Evolutionary conservation across 2,113 vertebrate genomes (phyloP), one percentile per base, ranked within the genome.

Genomic region (Indicator indicator): DNA sequence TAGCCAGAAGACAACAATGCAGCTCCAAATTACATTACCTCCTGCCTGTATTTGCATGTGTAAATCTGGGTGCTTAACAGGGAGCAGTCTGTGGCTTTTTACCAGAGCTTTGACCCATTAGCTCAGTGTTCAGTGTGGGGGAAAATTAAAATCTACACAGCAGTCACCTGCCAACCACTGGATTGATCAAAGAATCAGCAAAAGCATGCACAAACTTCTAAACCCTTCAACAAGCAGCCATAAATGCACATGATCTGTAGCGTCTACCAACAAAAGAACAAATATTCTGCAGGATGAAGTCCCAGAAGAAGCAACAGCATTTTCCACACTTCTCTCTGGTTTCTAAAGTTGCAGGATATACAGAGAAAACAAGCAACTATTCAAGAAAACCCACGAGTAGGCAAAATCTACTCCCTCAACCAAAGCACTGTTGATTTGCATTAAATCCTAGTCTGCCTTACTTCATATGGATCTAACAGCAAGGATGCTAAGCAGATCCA

Each of bases 21-120:
- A 75, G 73, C 85, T 88, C 60, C 85, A 91, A 95, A 80, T 78
- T 63, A 69, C 75, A 52, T 62, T 76, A 64, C 33, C 91, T 94
- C 86, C 87, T 91, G 91, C 79, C 69, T 88, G 70, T 33, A 91
- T 93, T 16, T 91, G 88, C 71, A 71, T n/a, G 76, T 60, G 76
- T 85, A 90, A 83, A 88, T 84, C 38, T 70, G 76, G 75, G 74
- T 72, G 58, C 68, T 56, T 27, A 58, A 59, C 9, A 90, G 59
- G 67, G 90, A 94, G 80, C 33, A 68, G 38, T 2, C 59, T 27
- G 48, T 71, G 85, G 88, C 64, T 85, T 91, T 59, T 60, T 88
- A 72, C 48, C 83, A 89, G 78, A 65, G 74, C 23, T 12, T 8
- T 63, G 55, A 75, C 42, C 71, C 94, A 69, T 52, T 5, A 55